These are phyloP conservation scores for Ascidia mentula DNA, from an alignment of 23 tunicate genomes.

Conservation along the genomic window DNA sequence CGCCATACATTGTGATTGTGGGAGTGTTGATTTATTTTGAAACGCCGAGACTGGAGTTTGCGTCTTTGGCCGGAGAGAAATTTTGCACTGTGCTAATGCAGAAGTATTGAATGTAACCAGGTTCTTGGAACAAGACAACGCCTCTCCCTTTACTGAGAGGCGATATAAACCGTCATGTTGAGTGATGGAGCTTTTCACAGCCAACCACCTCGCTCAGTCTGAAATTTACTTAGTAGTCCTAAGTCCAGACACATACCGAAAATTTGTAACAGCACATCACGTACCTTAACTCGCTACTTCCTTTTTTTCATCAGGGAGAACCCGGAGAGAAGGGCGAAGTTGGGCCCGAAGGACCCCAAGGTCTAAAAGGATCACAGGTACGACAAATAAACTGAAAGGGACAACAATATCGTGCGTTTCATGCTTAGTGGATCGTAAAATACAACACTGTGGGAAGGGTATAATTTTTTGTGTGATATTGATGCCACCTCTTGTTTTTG, in stretches of 20 bases:
- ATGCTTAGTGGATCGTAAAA: too few relatives aligned
- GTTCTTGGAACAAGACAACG: background rate
- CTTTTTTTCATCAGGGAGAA: constrained; percentile 22
- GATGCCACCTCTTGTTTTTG: too few relatives aligned
- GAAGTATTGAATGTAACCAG: too few relatives aligned
- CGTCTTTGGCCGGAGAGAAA: too few relatives aligned
- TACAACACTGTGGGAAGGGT: too few relatives aligned
- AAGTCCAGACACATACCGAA: background rate
- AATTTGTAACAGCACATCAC: background rate
- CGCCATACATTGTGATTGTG: too few relatives aligned
- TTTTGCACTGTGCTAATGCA: too few relatives aligned
- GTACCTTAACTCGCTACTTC: background rate
- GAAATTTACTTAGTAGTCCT: background rate
- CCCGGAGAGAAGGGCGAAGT: constrained; percentile 40
- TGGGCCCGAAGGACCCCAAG: constrained; percentile 17
- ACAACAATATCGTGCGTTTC: too few relatives aligned
- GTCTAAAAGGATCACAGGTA: constrained; percentile 9
- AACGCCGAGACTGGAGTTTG: too few relatives aligned
- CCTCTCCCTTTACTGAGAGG: background rate
- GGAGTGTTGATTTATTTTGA: too few relatives aligned
- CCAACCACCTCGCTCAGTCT: background rate
- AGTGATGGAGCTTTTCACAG: constrained; percentile 1
- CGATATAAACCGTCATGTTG: background rate
- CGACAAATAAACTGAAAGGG: background rate
- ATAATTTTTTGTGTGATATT: too few relatives aligned